Percentiles rank a stretch among this genome's conserved stretches.
Conservation (phyloP, 2,113 vertebrate genomes). For the Axis porcinus region DNA sequence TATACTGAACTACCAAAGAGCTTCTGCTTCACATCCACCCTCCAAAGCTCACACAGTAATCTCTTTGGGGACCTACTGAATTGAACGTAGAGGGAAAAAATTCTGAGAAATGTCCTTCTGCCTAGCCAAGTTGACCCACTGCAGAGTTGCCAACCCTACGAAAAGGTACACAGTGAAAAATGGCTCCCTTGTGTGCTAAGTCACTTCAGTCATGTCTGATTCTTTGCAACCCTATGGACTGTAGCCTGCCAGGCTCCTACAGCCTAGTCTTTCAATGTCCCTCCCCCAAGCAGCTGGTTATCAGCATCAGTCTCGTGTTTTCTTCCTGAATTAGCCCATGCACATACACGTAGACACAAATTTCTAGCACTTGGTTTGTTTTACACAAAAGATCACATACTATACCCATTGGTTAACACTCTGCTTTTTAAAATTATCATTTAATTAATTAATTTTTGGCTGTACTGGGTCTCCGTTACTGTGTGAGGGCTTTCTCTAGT, state of each 20-base stretch:
- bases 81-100: neutral
- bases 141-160: neutral
- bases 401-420: neutral
- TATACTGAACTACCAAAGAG: neutral
- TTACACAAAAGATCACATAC: neutral
- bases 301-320: neutral
- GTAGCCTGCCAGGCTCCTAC: neutral
- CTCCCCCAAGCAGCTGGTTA: neutral
- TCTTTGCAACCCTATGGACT: neutral
- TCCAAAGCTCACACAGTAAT: neutral
- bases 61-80: neutral
- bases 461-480: neutral
- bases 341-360: neutral
- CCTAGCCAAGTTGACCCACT: neutral
- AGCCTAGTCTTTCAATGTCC: neutral
- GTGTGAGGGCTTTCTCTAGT: neutral
- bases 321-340: neutral
- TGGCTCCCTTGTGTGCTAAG: neutral
- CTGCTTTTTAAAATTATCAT: neutral
- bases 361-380: neutral
- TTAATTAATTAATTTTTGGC: neutral
- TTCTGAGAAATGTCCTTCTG: neutral
- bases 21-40: neutral
- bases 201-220: neutral
- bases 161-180: neutral